phyloP scores from a whole-genome alignment of 2,797 vertebrate species.

The Cossypha heuglini region DNA sequence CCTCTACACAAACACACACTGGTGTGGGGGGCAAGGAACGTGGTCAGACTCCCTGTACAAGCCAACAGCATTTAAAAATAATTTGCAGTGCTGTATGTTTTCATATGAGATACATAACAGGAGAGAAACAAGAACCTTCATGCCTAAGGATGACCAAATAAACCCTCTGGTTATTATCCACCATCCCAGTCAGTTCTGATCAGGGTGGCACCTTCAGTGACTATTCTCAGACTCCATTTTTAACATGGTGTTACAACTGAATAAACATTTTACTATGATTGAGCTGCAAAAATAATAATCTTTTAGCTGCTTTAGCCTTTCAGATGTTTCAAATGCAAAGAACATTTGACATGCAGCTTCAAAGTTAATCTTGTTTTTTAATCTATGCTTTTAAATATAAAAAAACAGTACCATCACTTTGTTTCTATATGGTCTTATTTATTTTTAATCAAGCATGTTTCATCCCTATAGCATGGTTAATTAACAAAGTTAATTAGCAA shows the following conservation, averaged over 20 bases:
- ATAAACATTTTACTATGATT: background rate
- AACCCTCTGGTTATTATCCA: background rate
- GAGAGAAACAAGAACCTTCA: background rate
- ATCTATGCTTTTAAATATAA: conserved; percentile 2
- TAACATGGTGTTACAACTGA: background rate
- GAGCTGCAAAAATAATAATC: conserved; percentile 9
- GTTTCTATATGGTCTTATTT: conserved; percentile 2
- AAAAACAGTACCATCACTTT: conserved; percentile 21
- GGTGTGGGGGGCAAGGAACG: background rate
- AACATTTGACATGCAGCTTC: conserved; percentile 48
- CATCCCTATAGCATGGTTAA: conserved; percentile 40
- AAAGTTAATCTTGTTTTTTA: conserved; percentile 4
- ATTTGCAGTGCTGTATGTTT: background rate
- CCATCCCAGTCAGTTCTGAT: background rate
- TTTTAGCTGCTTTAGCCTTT: conserved; percentile 32
- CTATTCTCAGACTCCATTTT: background rate
- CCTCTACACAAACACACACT: accelerated
- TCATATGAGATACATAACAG: background rate
- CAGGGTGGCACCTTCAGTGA: background rate
- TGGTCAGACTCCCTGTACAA: background rate
- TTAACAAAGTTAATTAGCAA: conserved; percentile 55
- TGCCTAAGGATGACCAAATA: background rate
- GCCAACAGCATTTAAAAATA: background rate
- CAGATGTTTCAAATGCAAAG: conserved; percentile 25
- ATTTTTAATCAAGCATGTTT: conserved; percentile 55